Base-by-base conservation (phyloP, 2,113 vertebrate genomes). In the Zosterops lateralis region DNA sequence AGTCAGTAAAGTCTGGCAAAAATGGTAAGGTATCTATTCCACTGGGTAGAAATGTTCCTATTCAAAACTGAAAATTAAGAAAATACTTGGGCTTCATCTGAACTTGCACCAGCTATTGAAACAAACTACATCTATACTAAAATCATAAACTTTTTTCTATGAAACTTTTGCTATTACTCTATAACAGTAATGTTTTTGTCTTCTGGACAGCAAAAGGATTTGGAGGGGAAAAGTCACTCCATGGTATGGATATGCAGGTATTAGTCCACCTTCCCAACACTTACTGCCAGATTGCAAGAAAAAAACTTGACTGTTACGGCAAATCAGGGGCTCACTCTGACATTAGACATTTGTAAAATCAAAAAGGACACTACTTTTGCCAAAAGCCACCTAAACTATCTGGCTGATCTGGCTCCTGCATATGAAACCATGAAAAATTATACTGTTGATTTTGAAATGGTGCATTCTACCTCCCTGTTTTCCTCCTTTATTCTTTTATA, bases 191-290 rank as follows among this genome's bases (percentile, higher is more conserved):
- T 3, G 2, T 17, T 44, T 86, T 56, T 75, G 3, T 50, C 13
- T 53, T 34, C 14, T 36, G 16, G 11, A 65, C 12, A 53, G 15
- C 24, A 84, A 57, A 91, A 19, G 4, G 8, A 25, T 65, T 68
- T 73, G 31, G 8, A 48, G 4, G 3, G 32, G 4, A 64, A 10
- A 73, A 40, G 13, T 48, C 7, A 19, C 14, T 72, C 10, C 15
- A 14, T 6, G 26, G 3, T n/a, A 25, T 5, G 8, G 4, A 2
- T 64, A 50, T 0, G 0, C 6, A 61, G 12, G 24, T 57, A 53
- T 78, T 62, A 13, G 7, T 68, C 17, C 31, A 19, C 5, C 15
- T 89, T 95, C 42, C 29, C 40, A 50, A 9, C 4, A 38, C 4
- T 38, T 85, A 25, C 2, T 44, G 11, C 2, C 18, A 80, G 15